Conservation (phyloP, 2,113 vertebrate species). For the Balaeniceps rex region DNA sequence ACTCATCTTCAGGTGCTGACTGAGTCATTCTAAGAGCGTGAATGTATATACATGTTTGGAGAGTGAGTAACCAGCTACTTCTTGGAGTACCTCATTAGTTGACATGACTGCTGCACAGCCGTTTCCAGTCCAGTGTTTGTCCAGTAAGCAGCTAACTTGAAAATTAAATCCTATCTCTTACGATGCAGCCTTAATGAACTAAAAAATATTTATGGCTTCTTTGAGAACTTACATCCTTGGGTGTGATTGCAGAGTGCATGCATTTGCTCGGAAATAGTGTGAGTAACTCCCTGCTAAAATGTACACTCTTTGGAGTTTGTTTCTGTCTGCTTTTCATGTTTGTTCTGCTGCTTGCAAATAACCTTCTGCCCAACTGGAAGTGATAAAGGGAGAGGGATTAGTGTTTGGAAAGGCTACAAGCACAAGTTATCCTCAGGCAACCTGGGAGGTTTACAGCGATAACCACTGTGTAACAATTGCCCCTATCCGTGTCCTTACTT, state of each 20-base stretch:
- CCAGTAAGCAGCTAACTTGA: neutral
- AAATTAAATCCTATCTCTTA: neutral
- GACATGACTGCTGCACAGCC: neutral
- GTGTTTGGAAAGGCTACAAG: neutral
- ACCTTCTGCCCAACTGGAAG: neutral
- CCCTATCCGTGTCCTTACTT: neutral
- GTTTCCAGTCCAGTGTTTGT: neutral
- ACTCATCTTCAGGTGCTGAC: conserved; percentile 6
- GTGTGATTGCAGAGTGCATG: neutral
- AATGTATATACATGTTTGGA: neutral
- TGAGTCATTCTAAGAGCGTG: conserved; percentile 11
- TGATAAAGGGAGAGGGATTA: neutral
- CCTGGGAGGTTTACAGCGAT: neutral
- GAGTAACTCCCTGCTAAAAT: neutral
- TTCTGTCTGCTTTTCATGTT: neutral
- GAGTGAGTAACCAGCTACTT: neutral
- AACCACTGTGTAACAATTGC: neutral
- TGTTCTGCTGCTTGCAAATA: neutral
- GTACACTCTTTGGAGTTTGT: neutral
- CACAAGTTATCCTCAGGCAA: neutral
- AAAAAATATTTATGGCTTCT: neutral
- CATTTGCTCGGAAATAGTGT: neutral
- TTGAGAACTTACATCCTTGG: neutral
- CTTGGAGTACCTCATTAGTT: neutral
- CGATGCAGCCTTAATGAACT: neutral